phyloP scores from a whole-genome alignment of 2,113 vertebrate species.

The Lutjanus erythropterus region DNA sequence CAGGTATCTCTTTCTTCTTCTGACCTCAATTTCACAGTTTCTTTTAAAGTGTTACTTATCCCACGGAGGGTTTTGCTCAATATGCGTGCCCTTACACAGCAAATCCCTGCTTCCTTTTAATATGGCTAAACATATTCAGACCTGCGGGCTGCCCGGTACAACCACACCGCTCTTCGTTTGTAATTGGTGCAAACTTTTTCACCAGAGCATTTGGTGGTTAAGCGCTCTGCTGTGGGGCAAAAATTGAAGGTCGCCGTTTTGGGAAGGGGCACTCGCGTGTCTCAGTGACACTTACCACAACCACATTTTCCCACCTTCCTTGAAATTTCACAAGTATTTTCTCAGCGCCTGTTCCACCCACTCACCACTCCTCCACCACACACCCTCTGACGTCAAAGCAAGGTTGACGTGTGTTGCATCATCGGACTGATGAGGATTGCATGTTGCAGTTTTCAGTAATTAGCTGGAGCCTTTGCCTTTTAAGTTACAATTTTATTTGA shows the following conservation, averaged over 20 bases:
- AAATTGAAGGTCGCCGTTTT: slow-evolving; percentile 41
- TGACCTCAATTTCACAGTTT: slow-evolving; percentile 57
- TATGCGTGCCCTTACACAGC: slow-evolving; percentile 32
- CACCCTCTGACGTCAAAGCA: neutral
- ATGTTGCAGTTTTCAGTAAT: neutral
- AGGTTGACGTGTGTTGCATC: slow-evolving; percentile 44
- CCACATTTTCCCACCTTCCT: slow-evolving; percentile 26
- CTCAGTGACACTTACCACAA: slow-evolving; percentile 6
- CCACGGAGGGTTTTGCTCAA: slow-evolving; percentile 32
- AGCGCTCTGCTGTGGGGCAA: slow-evolving; percentile 48
- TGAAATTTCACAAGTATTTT: slow-evolving; percentile 38
- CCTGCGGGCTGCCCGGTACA: slow-evolving; percentile 44
- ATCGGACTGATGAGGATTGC: neutral
- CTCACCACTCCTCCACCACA: neutral
- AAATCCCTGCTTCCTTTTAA: slow-evolving; percentile 46
- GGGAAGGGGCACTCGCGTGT: neutral
- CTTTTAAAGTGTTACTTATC: slow-evolving; percentile 55
- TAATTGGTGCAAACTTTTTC: slow-evolving; percentile 53
- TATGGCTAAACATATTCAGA: slow-evolving; percentile 59
- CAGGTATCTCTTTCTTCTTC: slow-evolving; percentile 42
- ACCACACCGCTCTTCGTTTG: slow-evolving; percentile 42
- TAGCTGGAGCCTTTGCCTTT: slow-evolving; percentile 1
- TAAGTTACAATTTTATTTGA: slow-evolving; percentile 4
- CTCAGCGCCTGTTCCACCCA: slow-evolving; percentile 22
- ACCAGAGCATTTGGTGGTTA: slow-evolving; percentile 34